Evolutionary conservation across 2,113 vertebrate species (phyloP), one percentile per base, ranked within the genome.

Genomic region (Pelobates fuscus): DNA sequence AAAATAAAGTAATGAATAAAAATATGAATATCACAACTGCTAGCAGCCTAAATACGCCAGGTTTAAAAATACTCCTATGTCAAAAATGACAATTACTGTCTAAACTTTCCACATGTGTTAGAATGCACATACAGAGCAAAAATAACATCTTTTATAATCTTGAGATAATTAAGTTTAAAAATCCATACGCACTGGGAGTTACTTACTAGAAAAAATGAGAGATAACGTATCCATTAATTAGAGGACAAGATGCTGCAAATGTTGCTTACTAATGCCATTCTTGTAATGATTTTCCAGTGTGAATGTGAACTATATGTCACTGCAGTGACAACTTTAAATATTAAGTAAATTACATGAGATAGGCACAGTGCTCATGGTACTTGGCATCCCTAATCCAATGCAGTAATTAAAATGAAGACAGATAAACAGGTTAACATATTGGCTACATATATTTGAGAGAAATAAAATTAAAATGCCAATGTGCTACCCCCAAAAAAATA

Each of bases 221-320:
- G 52, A 18, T n/a, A 10, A 1, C 10, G 32, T 46, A 66, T 66
- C 27, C 24, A 66, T 66, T 43, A 66, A 66, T 66, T 66, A 66
- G 25, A 66, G 41, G 32, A 44, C 12, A 46, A 44, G 37, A 21
- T 64, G 61, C 61, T 64, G 61, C 3, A 64, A 64, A 64, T 64
- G 61, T 21, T 64, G 30, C 61, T 44, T 66, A 43, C 63, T 66
- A 46, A 66, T 66, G 32, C 20, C 41, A 46, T 66, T 44, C 63
- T 17, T 43, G 41, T 66, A 66, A 25, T 44, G 32, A 66, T 44
- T 66, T 66, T 66, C 63, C 61, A 20, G 61, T 23, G 61, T 14
- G 23, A 25, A 37, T 66, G 32, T 46, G 21, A 66, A 66, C 41
- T 10, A 10, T 25, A 37, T 64, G 32, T 64, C 61, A 41, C 20